phyloP scores from a whole-genome alignment of 2,113 vertebrate genomes.

The Daphoenositta chrysoptera region DNA sequence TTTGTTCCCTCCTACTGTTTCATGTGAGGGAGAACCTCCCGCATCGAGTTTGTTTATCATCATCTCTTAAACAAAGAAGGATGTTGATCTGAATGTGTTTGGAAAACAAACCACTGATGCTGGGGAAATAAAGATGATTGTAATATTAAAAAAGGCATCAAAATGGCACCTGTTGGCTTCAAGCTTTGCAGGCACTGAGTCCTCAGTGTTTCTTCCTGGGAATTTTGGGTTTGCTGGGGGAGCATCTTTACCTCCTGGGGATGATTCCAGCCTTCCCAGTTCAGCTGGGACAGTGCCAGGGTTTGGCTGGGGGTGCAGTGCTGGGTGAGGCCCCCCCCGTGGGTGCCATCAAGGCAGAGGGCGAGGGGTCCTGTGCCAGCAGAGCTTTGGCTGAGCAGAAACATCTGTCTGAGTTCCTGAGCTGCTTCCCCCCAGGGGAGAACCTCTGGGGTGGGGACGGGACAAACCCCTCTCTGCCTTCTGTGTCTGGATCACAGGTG shows the following conservation, averaged over 20 bases:
- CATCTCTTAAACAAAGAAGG: neutral
- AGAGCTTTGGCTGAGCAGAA: neutral
- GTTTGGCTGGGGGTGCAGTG: neutral
- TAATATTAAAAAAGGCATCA: neutral
- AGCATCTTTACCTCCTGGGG: neutral
- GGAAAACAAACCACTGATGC: neutral
- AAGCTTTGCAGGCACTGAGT: neutral
- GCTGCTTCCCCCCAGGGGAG: neutral
- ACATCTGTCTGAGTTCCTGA: neutral
- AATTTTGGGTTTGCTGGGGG: neutral
- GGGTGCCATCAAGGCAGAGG: neutral
- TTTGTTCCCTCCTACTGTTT: conserved; percentile 12
- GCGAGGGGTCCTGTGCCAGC: accelerated
- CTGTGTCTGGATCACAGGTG: accelerated
- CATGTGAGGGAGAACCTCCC: neutral
- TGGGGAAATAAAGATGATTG: neutral
- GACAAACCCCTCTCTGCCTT: neutral
- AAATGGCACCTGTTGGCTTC: neutral
- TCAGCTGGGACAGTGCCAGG: neutral
- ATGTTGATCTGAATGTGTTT: neutral
- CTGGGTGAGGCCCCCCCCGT: neutral
- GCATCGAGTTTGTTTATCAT: neutral
- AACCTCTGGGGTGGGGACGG: neutral
- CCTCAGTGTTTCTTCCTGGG: accelerated
- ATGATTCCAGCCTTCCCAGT: neutral